phyloP scores from a whole-genome alignment of 2,113 vertebrate genomes.

The Colistium nudipinnis region DNA sequence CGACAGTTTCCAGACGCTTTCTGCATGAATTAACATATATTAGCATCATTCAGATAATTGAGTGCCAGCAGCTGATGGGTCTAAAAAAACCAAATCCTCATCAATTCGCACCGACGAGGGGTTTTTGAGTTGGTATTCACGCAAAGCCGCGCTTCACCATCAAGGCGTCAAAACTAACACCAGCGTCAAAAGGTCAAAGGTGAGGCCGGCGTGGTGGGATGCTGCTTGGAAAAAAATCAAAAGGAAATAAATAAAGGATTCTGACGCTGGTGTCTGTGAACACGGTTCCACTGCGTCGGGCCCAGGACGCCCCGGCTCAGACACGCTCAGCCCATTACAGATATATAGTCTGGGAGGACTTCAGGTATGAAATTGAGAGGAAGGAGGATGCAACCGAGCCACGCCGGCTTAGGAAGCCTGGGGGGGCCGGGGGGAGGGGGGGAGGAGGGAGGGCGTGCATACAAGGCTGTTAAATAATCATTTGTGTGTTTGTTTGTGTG shows the following conservation, averaged over 20 bases:
- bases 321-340: slow-evolving; percentile 66
- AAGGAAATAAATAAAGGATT: too few species aligned
- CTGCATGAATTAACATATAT: slow-evolving; percentile 18
- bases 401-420: slow-evolving; percentile 53
- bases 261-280: slow-evolving; percentile 57
- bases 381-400: slow-evolving; percentile 46
- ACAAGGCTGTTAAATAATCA: slow-evolving; percentile 36
- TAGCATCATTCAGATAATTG: slow-evolving; percentile 26
- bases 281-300: slow-evolving; percentile 60
- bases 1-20: slow-evolving; percentile 7
- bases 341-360: slow-evolving; percentile 59
- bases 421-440: slow-evolving; percentile 2
- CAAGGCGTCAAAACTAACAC: slow-evolving; percentile 18
- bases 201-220: slow-evolving; percentile 28
- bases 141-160: background rate
- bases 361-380: slow-evolving; percentile 74
- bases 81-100: slow-evolving; percentile 21
- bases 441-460: background rate
- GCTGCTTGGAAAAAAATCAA: too few species aligned
- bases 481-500: slow-evolving; percentile 29
- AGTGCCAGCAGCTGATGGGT: slow-evolving; percentile 21
- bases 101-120: slow-evolving; percentile 23
- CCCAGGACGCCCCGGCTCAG: slow-evolving; percentile 56
- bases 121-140: slow-evolving; percentile 15
- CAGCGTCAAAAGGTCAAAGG: slow-evolving; percentile 46